Base-by-base conservation (phyloP, 2,113 vertebrate species). In the Gasterosteus nipponicus region DNA sequence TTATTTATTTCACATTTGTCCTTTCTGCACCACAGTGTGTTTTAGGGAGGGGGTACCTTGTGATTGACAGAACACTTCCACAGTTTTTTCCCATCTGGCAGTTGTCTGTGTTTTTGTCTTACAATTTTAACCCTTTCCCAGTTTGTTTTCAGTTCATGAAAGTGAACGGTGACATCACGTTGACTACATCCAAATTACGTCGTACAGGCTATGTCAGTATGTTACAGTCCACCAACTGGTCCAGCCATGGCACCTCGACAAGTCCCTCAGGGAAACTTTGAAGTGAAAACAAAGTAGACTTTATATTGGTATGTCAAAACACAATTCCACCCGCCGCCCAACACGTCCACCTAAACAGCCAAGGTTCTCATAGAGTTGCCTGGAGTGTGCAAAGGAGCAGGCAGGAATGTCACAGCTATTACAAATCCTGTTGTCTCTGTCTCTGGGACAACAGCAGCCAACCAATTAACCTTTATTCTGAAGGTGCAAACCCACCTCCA, bases 391-490 rank as follows among this genome's bases (percentile, higher is more conserved):
- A 75, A 47, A 51, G 53, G 69, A 84, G 80, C 58, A 77, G 73
- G 74, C 69, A 76, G 78, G 81, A 88, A 90, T 88, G 88, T 89
- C 86, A 87, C 88, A 83, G 84, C 83, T 86, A 91, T 90, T 89
- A 90, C 77, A 86, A 73, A 70, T 83, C 62, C 80, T 84, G 88
- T 87, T 89, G 83, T 87, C 81, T 85, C 81, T 80, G 74, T 89
- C 84, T 87, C 57, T 77, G 87, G 81, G 86, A 88, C 83, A 80
- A 77, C 73, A 87, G 77, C 81, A 91, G 85, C 87, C 78, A 86
- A 79, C 88, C 87, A 92, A 92, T 92, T 91, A 91, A 92, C 91
- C 91, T 91, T 89, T 90, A 8, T 62, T 78, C 83, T 78, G 62
- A 75, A 75, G 63, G 29, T 66, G 35, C 75, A 62, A 59, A 68